Evolutionary conservation across 2,888 invertebrate species (phyloP), one percentile per base, ranked within the genome.

Genomic region (Drosophila yooni): DNA sequence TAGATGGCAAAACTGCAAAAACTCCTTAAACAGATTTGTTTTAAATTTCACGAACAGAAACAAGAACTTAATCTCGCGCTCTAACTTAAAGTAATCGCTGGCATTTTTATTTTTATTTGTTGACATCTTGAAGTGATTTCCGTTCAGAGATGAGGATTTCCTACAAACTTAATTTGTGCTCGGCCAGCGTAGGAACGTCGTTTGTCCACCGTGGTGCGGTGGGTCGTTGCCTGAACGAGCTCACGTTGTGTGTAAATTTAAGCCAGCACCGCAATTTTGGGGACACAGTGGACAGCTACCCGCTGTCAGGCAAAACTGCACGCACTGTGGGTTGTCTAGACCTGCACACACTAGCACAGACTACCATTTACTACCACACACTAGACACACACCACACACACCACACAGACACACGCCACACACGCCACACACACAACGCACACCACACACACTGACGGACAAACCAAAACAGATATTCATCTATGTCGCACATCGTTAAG

Each of bases 401-500:
- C 29, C 29, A 59, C 33, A 40, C 6, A 18, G 11, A 33, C 2
- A 31, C n/a, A n/a, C n/a, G n/a, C n/a, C n/a, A n/a, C n/a, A n/a
- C 11, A 48, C 33, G 58, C 43, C 7, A 52, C 27, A 53, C 52
- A 33, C 60, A 58, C 53, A 46, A 69, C 52, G 52, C 33, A 51
- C 27, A 62, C 33, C 10, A 21, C 21, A 40, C 6, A 51, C 21
- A 36, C 15, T 51, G 25, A n/a, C 29, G 48, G 50, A 36, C 72
- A 74, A 70, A 59, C 61, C 54, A 65, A 70, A 61, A 77, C 54
- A 67, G 64, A 77, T 78, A 86, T 85, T 82, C 83, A 76, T 88
- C 90, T 83, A 74, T 89, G 86, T 88, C 83, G 90, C 89, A 88
- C 88, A 86, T 88, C 86, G 86, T 90, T 88, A 87, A 83, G 86